Conservation (phyloP, 2,888 invertebrate species). For the Portevinia maculata region DNA sequence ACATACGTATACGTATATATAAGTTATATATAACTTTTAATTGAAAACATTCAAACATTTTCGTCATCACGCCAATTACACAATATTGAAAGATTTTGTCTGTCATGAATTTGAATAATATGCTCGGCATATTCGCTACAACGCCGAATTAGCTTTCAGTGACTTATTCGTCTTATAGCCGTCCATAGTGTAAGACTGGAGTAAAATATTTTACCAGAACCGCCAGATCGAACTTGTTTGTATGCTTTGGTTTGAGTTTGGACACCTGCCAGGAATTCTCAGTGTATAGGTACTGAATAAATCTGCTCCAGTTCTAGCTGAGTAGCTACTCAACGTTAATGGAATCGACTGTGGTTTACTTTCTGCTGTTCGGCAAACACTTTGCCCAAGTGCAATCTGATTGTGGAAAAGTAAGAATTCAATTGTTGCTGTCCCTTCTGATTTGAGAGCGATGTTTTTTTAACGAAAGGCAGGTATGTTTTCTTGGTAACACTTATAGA, state of each 20-base stretch:
- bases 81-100: neutral
- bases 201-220: constrained; percentile 21
- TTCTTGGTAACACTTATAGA: no score
- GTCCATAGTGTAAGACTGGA: constrained; percentile 6
- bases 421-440: constrained; percentile 34
- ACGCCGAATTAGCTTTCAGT: constrained; percentile 10
- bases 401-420: constrained; percentile 4
- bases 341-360: constrained; percentile 31
- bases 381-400: constrained; percentile 38
- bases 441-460: constrained; percentile 17
- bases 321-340: constrained; percentile 41
- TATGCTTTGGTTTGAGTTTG: constrained; percentile 7
- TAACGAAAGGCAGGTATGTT: neutral
- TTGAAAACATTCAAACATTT: neutral
- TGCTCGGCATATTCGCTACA: neutral
- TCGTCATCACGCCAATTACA: neutral
- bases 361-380: constrained; percentile 2
- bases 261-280: constrained; percentile 34
- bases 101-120: neutral
- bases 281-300: constrained; percentile 14
- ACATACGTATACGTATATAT: no score
- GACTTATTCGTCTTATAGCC: constrained; percentile 9
- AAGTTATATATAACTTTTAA: no score
- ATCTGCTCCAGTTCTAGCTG: constrained; percentile 39
- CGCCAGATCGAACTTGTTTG: constrained; percentile 9